Evolutionary conservation across 1,140 invertebrate species (phyloP), one percentile per base, ranked within the genome.

Genomic region (Bombus superbus): DNA sequence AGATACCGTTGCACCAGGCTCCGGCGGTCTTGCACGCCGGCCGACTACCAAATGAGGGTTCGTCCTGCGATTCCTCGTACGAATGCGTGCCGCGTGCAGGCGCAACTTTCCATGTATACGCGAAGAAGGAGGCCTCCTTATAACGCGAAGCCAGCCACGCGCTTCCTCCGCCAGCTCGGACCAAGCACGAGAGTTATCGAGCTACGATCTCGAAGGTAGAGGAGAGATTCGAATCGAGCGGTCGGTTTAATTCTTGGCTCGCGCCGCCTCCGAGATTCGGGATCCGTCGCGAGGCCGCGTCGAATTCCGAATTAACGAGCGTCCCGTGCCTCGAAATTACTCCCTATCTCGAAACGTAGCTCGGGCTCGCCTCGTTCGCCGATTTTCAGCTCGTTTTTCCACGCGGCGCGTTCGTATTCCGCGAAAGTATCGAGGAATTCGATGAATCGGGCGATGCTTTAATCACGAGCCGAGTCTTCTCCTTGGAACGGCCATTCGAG

Each of bases 41-140:
- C 38, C 68, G 89, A 90, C 86, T 90, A 88, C 72, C 88, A 90
- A 68, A 90, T 88, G 83, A 90, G 86, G 32, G 35, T 77, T 35
- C 76, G 44, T 47, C 85, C 64, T 66, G 53, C 62, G 78, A 74
- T 86, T 89, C 57, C 83, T 80, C 82, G 75, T 83, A 79, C 59
- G 79, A 66, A 86, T 80, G 75, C 87, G 57, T 79, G 40, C 59
- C 75, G 73, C 44, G 73, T 77, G 53, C 74, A 40, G 32, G 40
- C 73, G 40, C 79, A 62, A 88, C 73, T 89, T 85, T 89, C 72
- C 72, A 66, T 80, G 83, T 62, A 62, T 74, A 77, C 83, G 64
- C 42, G 81, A 40, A 44, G 81, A 40, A 44, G 38, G 25, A 28
- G 42, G 13, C 38, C 38, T 66, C n/a, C 57, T 47, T 53, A 10